A percentile compares a stretch with the other conserved stretches of the same genome.
phyloP scores from a whole-genome alignment of 2,113 vertebrate genomes.

The Verasper variegatus region DNA sequence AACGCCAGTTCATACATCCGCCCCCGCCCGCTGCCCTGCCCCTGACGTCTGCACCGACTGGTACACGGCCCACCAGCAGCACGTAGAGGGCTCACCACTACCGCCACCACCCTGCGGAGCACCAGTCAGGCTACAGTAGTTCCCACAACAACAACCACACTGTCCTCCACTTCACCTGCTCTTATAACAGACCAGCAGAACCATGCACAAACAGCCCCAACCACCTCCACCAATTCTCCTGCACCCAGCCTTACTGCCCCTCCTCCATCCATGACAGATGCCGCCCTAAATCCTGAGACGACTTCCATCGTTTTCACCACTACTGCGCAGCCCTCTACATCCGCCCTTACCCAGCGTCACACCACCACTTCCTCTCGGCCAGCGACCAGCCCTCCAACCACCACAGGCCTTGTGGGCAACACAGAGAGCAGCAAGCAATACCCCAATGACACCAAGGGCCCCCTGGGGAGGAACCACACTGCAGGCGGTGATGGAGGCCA shows the following conservation, averaged over 20 bases:
- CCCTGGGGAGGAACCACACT: slow-evolving; percentile 81
- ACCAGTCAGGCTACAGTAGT: slow-evolving; percentile 5
- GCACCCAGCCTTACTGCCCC: slow-evolving; percentile 17
- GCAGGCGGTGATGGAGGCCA: slow-evolving; percentile 34
- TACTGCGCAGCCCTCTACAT: slow-evolving; percentile 1
- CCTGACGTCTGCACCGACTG: slow-evolving; percentile 48
- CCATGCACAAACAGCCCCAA: not conserved
- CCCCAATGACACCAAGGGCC: slow-evolving; percentile 85
- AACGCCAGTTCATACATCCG: slow-evolving; percentile 79
- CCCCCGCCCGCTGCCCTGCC: slow-evolving; percentile 49
- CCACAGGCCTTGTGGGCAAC: slow-evolving; percentile 40
- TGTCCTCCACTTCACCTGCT: slow-evolving; percentile 18
- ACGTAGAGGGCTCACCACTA: not conserved
- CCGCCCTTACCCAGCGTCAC: slow-evolving; percentile 2
- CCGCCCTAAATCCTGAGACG: slow-evolving; percentile 1
- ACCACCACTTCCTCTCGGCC: slow-evolving; percentile 1
- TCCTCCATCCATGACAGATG: not conserved
- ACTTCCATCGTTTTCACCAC: slow-evolving; percentile 1
- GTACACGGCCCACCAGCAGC: slow-evolving; percentile 17
- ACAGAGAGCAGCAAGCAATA: slow-evolving; percentile 82
- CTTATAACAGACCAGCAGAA: not conserved
- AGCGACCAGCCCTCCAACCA: slow-evolving; percentile 24
- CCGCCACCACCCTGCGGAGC: not conserved
- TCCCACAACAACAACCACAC: not conserved
- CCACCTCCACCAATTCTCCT: slow-evolving; percentile 10